phyloP scores from a whole-genome alignment of 2,797 vertebrate genomes.

The Dallia pectoralis region DNA sequence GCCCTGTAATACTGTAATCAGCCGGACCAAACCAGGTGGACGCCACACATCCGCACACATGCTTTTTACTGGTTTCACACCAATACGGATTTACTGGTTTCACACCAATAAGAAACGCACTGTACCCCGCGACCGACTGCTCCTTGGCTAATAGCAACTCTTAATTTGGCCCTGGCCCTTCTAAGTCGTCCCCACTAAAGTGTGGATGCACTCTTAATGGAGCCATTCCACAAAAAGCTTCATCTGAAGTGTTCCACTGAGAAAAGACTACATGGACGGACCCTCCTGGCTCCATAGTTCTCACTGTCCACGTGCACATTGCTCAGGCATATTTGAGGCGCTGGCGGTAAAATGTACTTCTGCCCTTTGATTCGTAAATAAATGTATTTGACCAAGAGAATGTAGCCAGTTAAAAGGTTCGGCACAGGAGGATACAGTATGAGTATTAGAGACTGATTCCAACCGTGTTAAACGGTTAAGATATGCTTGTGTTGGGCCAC shows the following conservation, averaged over 20 bases:
- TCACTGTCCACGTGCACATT: neutral
- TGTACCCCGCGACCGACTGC: neutral
- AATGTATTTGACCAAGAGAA: too few relatives aligned
- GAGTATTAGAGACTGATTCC: too few relatives aligned
- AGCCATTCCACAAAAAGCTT: slow-evolving; percentile 1
- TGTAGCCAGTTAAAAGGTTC: too few relatives aligned
- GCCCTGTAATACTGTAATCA: slow-evolving; percentile 36
- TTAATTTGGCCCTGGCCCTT: slow-evolving; percentile 1
- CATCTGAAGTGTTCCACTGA: neutral
- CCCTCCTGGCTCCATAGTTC: neutral
- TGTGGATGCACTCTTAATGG: neutral
- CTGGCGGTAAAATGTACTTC: neutral
- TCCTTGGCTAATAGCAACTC: neutral
- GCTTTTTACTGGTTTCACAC: neutral
- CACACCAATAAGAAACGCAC: neutral
- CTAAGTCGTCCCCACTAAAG: neutral
- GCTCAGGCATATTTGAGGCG: neutral
- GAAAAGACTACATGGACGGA: neutral
- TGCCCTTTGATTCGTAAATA: neutral
- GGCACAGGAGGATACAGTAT: too few relatives aligned
- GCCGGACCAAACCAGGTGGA: slow-evolving; percentile 23
- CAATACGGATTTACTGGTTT: neutral
- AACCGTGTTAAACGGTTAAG: too few relatives aligned
- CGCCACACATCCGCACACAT: slow-evolving; percentile 1
- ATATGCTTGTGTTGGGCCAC: too few relatives aligned